Evolutionary conservation across 2,797 vertebrate species (phyloP).

Genomic region (Pempheris klunzingeri): DNA sequence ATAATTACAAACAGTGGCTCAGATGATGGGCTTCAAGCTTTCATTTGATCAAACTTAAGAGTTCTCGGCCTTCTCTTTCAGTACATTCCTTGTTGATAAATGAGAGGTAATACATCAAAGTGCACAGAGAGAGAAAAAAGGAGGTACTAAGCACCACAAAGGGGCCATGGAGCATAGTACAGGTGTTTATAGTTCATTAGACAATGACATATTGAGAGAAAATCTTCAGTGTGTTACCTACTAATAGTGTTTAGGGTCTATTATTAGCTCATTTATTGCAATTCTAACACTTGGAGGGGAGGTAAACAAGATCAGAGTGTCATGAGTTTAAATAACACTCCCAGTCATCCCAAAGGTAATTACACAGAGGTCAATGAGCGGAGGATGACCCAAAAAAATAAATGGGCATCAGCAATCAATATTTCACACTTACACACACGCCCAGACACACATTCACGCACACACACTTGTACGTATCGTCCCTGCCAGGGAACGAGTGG

Average conservation of each 20-base stretch:
- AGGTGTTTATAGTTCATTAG: constrained; percentile 52
- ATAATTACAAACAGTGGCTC: constrained; percentile 38
- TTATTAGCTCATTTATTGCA: constrained; percentile 69
- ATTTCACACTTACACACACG: constrained; percentile 58
- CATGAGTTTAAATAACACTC: constrained; percentile 75
- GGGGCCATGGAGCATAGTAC: not conserved
- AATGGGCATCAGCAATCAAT: constrained; percentile 78
- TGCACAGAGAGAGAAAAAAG: constrained; percentile 2
- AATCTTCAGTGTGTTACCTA: constrained; percentile 40
- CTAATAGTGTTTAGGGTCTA: constrained; percentile 51
- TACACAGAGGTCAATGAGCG: constrained; percentile 79
- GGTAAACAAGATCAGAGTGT: constrained; percentile 74
- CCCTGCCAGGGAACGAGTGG: constrained; percentile 55
- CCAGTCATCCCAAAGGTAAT: constrained; percentile 75
- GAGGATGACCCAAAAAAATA: constrained; percentile 74
- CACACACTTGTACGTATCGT: constrained; percentile 12
- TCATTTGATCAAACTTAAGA: constrained; percentile 40
- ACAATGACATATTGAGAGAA: constrained; percentile 44
- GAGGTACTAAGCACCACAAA: constrained; percentile 15
- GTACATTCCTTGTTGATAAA: constrained; percentile 21
- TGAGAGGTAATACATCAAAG: constrained; percentile 19
- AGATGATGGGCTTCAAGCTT: constrained; percentile 35
- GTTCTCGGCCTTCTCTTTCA: not conserved
- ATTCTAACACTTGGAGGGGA: constrained; percentile 57
- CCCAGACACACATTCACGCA: constrained; percentile 20